These are phyloP conservation scores for Leptonema lineaticorne DNA, from an alignment of 1,140 invertebrate species.

Conservation along the genomic window DNA sequence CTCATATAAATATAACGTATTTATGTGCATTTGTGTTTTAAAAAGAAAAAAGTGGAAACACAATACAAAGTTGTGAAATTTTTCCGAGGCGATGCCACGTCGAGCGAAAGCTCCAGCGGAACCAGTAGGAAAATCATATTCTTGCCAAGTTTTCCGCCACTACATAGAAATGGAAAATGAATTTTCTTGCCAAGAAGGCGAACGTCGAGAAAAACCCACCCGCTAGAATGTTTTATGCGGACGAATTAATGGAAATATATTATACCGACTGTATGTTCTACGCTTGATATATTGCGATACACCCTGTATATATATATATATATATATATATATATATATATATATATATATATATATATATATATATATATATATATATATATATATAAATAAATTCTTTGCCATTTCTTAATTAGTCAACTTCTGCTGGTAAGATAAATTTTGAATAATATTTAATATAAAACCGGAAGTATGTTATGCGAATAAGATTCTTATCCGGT, in stretches of 20 bases:
- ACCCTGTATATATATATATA: no score
- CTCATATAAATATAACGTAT: neutral
- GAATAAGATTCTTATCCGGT: no score
- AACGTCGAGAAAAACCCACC: neutral
- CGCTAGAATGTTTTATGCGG: conserved; percentile 19
- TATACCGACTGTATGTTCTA: conserved; percentile 3
- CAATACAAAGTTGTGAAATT: neutral
- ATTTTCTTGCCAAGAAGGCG: conserved; percentile 22
- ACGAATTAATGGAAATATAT: conserved; percentile 31
- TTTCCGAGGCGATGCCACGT: neutral
- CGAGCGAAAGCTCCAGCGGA: neutral
- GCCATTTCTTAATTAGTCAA: no score
- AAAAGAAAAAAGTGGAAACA: neutral
- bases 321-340: no score
- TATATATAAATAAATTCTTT: no score
- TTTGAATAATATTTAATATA: no score
- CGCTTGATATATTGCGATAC: neutral
- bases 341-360: no score
- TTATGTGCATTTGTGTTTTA: neutral
- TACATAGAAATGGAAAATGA: conserved; percentile 13
- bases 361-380: no score
- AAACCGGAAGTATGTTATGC: no score
- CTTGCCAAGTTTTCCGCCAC: conserved; percentile 24
- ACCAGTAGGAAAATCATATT: conserved; percentile 10
- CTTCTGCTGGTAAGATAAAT: no score